Percentiles rank a stretch among this genome's conserved stretches.
Evolutionary conservation across 2,797 vertebrate genomes (phyloP).

Genomic region (Enteromius unitaeniatus): DNA sequence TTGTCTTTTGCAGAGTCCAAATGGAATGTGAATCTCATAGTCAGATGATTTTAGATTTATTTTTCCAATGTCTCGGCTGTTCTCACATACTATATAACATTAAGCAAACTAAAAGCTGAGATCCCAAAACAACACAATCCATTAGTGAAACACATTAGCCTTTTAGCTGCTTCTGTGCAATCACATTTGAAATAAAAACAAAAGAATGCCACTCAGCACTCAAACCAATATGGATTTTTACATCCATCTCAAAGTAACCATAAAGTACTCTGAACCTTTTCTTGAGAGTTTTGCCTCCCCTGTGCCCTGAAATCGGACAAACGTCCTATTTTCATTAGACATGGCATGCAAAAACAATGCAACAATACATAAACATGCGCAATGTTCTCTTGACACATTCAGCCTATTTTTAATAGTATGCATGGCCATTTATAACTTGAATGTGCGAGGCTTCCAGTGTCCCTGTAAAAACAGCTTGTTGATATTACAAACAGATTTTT

Average conservation of each 20-base stretch:
- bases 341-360: constrained; percentile 49
- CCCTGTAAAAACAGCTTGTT: background rate
- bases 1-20: constrained; percentile 28
- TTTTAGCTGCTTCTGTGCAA: background rate
- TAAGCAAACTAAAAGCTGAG: constrained; percentile 7
- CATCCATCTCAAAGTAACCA: constrained; percentile 2
- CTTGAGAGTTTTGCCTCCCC: constrained; percentile 48
- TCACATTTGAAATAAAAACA: constrained; percentile 2
- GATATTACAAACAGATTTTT: background rate
- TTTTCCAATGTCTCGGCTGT: constrained; percentile 6
- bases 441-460: background rate
- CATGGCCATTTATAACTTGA: background rate
- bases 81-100: background rate
- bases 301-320: constrained; percentile 53
- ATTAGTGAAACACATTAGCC: background rate
- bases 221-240: background rate
- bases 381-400: background rate
- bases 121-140: constrained; percentile 37
- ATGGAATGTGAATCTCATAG: constrained; percentile 26
- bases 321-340: constrained; percentile 58
- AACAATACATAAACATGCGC: constrained; percentile 62
- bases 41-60: constrained; percentile 17
- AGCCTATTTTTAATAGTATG: background rate
- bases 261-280: background rate
- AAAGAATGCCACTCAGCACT: background rate